Evolutionary conservation across 2,888 invertebrate genomes (phyloP), one percentile per base, ranked within the genome.

Genomic region (Mythimna pallens): DNA sequence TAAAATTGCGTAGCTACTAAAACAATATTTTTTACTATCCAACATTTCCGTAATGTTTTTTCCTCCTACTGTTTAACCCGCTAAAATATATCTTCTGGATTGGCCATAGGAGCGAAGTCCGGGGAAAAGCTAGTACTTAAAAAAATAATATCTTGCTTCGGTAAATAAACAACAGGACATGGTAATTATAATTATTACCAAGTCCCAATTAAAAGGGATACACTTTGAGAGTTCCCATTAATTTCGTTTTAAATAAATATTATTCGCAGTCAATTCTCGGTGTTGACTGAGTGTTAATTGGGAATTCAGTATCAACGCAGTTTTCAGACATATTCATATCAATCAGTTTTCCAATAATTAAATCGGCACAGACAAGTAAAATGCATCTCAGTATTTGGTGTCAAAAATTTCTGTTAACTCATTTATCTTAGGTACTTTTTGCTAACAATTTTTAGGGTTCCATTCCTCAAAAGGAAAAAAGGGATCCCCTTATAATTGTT

Each of bases 271-370:
- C 10, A 64, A 68, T 59, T 69, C 25, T 55, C 34, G n/a, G 52
- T 55, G 61, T 52, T 73, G 52, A 64, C 72, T 50, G 77, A n/a
- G 54, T 65, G 70, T 65, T 70, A 67, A 81, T 72, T 58, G 22
- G 52, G 66, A 55, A 25, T 62, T 43, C 59, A 43, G 61, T 55
- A 61, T 0, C 59, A 40, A 36, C 25, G 40, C 50, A 55, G 14
- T 12, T 52, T 65, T 30, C 73, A 57, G 50, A 79, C 65, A 62
- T 65, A 62, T 68, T 54, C 22, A 58, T 47, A 61, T 71, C 50
- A 43, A 67, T 77, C n/a, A 55, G 40, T 57, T 65, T 59, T 40
- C 25, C 55, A 78, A 78, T 66, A 12, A 66, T 58, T 63, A 40
- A 63, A 65, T 43, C 52, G n/a, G 25, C n/a, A 52, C 3, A 20